These are phyloP conservation scores for Candoia aspera DNA, from an alignment of 2,113 vertebrate genomes.

Conservation along the genomic window DNA sequence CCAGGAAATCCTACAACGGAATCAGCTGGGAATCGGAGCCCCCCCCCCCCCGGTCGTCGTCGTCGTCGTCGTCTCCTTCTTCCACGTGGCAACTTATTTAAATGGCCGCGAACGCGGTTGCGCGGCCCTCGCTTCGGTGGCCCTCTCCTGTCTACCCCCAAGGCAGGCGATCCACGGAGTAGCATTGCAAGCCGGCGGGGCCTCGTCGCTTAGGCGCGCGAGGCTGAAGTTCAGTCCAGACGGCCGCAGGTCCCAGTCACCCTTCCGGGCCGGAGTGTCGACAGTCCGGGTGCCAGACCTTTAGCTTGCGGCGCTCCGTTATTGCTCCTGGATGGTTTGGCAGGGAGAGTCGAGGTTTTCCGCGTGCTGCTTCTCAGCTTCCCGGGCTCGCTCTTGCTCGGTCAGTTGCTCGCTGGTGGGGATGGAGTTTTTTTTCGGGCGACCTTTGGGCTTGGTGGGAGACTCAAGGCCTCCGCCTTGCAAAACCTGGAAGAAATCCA, in stretches of 20 bases:
- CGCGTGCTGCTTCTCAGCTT: constrained; percentile 77
- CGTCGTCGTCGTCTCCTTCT: not conserved
- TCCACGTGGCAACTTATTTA: constrained; percentile 1
- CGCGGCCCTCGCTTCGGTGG: not conserved
- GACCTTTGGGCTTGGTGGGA: constrained; percentile 96
- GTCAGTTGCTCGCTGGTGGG: constrained; percentile 95
- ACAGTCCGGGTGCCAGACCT: not conserved
- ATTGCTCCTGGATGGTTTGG: constrained; percentile 85
- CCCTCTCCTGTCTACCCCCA: not conserved
- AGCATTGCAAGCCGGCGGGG: not conserved
- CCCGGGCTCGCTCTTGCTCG: constrained; percentile 86
- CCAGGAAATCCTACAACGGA: constrained; percentile 16
- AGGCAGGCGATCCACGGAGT: constrained; percentile 26
- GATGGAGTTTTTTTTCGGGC: constrained; percentile 98
- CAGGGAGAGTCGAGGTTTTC: constrained; percentile 76
- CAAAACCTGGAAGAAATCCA: constrained; percentile 78
- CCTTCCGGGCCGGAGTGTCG: not conserved
- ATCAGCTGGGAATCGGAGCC: constrained; percentile 28
- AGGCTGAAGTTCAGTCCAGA: not conserved
- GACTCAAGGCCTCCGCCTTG: constrained; percentile 97
- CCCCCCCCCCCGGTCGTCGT: constrained; percentile 17
- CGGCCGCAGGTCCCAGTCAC: not conserved
- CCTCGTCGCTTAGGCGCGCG: not conserved
- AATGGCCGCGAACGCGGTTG: not conserved
- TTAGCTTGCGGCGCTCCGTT: constrained; percentile 19